These are phyloP conservation scores for Barypeithes pellucidus DNA, from an alignment of 2,888 invertebrate species.

Conservation along the genomic window DNA sequence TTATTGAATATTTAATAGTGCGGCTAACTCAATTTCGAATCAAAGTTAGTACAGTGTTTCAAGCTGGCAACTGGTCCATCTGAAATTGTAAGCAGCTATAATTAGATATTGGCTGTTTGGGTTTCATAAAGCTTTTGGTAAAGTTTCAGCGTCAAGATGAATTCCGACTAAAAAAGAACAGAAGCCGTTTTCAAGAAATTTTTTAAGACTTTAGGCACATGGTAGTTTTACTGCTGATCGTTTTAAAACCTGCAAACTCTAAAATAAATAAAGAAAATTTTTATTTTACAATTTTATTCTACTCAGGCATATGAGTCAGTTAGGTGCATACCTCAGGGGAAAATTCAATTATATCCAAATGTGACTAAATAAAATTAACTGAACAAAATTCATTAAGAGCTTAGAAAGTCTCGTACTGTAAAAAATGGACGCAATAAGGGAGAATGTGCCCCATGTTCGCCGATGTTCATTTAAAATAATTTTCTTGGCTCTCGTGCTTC, in stretches of 20 bases:
- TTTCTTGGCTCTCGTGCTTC: slow-evolving; percentile 50
- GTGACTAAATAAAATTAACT: slow-evolving; percentile 45
- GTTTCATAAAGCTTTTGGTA: background rate
- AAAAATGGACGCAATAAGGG: slow-evolving; percentile 50
- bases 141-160: no score
- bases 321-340: slow-evolving; percentile 17
- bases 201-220: no score
- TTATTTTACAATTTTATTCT: background rate
- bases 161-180: no score
- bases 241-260: no score
- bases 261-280: background rate
- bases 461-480: slow-evolving; percentile 52
- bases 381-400: slow-evolving; percentile 52
- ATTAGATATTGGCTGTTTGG: slow-evolving; percentile 2
- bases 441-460: slow-evolving; percentile 48
- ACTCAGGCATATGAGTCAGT: slow-evolving; percentile 6
- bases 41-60: slow-evolving; percentile 38
- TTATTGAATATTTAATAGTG: slow-evolving; percentile 48
- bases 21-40: slow-evolving; percentile 44
- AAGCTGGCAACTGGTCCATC: slow-evolving; percentile 6
- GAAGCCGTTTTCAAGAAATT: no score
- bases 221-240: no score
- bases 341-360: slow-evolving; percentile 38
- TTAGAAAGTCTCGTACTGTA: slow-evolving; percentile 41
- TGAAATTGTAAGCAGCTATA: slow-evolving; percentile 5